phyloP scores from a whole-genome alignment of 2,797 vertebrate species.

The Peromyscus melanophrys region DNA sequence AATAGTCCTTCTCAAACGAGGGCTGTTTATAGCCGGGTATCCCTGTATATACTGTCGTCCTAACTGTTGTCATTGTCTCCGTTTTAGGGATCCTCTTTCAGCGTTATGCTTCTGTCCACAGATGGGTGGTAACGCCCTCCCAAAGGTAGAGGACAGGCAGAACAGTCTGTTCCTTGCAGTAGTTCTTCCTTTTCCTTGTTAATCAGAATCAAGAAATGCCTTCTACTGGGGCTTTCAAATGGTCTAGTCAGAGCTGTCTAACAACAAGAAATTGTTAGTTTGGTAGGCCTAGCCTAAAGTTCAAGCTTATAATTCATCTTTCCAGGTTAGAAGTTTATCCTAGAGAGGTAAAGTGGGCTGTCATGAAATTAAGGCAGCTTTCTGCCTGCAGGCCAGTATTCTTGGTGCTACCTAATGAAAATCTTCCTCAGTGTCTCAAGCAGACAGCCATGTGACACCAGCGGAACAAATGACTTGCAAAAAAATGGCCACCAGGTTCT shows the following conservation, averaged over 20 bases:
- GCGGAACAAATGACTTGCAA: neutral
- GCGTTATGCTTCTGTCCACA: neutral
- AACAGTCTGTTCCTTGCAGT: neutral
- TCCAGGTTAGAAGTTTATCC: conserved; percentile 14
- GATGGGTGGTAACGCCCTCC: neutral
- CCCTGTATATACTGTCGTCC: too few relatives aligned
- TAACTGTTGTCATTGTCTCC: neutral
- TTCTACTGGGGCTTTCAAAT: conserved; percentile 38
- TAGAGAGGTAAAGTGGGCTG: neutral
- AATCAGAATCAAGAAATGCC: conserved; percentile 20
- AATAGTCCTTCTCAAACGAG: neutral
- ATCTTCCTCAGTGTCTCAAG: neutral
- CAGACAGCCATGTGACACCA: conserved; percentile 25
- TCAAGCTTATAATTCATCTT: conserved; percentile 30
- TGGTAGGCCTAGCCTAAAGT: neutral
- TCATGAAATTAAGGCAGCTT: conserved; percentile 29
- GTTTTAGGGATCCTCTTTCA: neutral
- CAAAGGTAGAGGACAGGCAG: neutral
- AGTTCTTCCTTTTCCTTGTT: neutral
- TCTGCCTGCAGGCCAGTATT: conserved; percentile 22
- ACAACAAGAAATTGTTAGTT: conserved; percentile 32
- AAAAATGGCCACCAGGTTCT: neutral
- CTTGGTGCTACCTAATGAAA: neutral
- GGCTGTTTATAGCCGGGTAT: neutral
- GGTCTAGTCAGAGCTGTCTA: neutral